Conservation (phyloP, 1,140 invertebrate species). For the Anoplolepis gracilipes region DNA sequence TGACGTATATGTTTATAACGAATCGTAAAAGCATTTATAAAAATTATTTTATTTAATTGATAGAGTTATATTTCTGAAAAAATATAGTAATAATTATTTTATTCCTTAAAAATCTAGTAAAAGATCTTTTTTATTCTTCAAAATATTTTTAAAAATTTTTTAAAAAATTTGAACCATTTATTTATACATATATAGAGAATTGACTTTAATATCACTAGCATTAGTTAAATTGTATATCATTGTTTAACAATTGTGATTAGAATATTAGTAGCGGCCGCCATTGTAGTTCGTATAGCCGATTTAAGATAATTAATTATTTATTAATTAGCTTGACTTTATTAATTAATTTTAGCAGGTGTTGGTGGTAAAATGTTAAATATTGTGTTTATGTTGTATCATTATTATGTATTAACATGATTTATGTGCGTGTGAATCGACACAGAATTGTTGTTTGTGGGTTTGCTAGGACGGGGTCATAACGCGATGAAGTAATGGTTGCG, state of each 20-base stretch:
- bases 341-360: conserved; percentile 39
- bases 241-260: conserved; percentile 7
- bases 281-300: not conserved
- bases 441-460: conserved; percentile 32
- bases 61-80: not conserved
- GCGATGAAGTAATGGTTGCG: conserved; percentile 65
- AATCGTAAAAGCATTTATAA: not conserved
- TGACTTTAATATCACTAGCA: not conserved
- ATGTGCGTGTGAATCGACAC: conserved; percentile 5
- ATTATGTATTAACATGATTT: conserved; percentile 5
- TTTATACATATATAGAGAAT: not conserved
- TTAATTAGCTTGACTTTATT: conserved; percentile 26
- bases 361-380: conserved; percentile 32
- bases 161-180: not conserved
- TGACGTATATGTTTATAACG: conserved; percentile 1
- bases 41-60: not conserved
- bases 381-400: not conserved
- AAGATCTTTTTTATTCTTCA: not conserved
- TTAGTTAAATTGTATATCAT: not conserved
- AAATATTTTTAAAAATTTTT: too few species aligned
- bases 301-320: conserved; percentile 39
- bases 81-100: conserved; percentile 2
- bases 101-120: not conserved
- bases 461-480: conserved; percentile 65
- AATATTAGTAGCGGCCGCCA: not conserved